Evolutionary conservation across 2,113 vertebrate species (phyloP), one percentile per base, ranked within the genome.

Genomic region (Dicaeum eximium): DNA sequence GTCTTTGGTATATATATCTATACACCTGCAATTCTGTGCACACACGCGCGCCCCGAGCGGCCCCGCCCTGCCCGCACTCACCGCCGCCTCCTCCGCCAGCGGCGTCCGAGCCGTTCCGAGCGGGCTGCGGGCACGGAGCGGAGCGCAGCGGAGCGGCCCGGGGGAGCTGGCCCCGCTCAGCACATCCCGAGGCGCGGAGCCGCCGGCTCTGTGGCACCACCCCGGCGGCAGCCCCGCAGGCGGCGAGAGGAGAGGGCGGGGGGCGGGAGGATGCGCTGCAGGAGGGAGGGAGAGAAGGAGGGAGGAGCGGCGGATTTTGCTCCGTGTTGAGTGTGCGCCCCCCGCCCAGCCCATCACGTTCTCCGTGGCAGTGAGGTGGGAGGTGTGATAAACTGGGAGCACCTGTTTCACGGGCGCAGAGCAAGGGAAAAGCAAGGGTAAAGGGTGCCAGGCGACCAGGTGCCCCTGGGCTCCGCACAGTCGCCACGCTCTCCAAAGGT

Each of bases 1-100:
- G 9, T 1, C 58, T 5, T 0, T 2, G 11, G 3, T 3, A 5
- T 13, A n/a, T n/a, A n/a, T 0, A 42, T 1, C 8, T 1, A 11
- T 4, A 21, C 28, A 14, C 7, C 33, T 6, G 5, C 6, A 18
- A 35, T 7, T 20, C 21, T 3, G 5, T 0, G 24, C 2, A 7
- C 9, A 15, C 17, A 23, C 1, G 5, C 11, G 8, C 20, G 9
- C 11, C 9, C 38, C 33, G 18, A 33, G 62, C 79, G 15, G 80
- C 73, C 66, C 44, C 25, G 9, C 60, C 75, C 33, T 15, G 80
- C 85, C 78, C 50, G 42, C 61, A 38, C 95, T 93, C 65, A 96
- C 95, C 93, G 53, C 84, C 74, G 61, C 80, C 78, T 92, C 56
- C 79, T 83, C 86, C 72, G 77, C 72, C 80, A 45, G 57, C 89